phyloP scores from a whole-genome alignment of 1,140 invertebrate genomes.

The Drosophila malerkotliana region DNA sequence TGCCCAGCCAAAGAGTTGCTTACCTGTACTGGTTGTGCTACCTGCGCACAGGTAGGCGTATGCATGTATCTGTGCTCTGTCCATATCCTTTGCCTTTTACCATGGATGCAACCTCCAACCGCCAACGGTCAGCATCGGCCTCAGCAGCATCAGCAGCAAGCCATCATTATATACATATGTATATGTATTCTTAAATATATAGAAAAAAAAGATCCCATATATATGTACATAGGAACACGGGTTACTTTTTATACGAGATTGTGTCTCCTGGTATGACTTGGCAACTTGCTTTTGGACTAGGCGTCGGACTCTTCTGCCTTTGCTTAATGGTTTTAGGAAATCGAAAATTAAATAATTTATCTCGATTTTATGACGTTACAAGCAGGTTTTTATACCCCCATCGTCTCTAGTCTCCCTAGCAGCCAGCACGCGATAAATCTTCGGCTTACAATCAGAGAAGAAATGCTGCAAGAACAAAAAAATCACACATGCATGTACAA shows the following conservation, averaged over 20 bases:
- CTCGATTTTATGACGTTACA: conserved; percentile 82
- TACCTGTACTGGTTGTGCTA: conserved; percentile 63
- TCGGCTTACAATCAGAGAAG: conserved; percentile 68
- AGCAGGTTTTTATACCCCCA: conserved; percentile 62
- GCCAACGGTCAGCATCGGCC: conserved; percentile 56
- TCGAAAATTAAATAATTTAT: conserved; percentile 82
- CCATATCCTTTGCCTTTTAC: conserved; percentile 56
- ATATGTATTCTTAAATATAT: conserved; percentile 14
- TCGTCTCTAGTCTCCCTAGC: conserved; percentile 6
- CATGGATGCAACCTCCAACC: conserved; percentile 40
- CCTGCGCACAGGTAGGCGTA: conserved; percentile 77
- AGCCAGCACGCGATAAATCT: conserved; percentile 71
- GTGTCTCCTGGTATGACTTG: conserved; percentile 58
- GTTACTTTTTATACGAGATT: conserved; percentile 34
- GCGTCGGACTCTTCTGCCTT: conserved; percentile 54
- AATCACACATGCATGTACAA: conserved; percentile 13
- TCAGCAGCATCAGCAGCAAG: conserved; percentile 52
- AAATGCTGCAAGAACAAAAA: conserved; percentile 51
- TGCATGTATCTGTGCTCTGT: conserved; percentile 49
- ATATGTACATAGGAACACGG: conserved; percentile 7
- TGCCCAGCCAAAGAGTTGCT: conserved; percentile 64
- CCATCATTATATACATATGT: conserved; percentile 25
- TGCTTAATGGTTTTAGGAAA: conserved; percentile 81
- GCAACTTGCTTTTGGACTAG: conserved; percentile 61
- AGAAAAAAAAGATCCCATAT: conserved; percentile 10